Base-by-base conservation (phyloP, 1,140 invertebrate species). In the Zophobas morio region DNA sequence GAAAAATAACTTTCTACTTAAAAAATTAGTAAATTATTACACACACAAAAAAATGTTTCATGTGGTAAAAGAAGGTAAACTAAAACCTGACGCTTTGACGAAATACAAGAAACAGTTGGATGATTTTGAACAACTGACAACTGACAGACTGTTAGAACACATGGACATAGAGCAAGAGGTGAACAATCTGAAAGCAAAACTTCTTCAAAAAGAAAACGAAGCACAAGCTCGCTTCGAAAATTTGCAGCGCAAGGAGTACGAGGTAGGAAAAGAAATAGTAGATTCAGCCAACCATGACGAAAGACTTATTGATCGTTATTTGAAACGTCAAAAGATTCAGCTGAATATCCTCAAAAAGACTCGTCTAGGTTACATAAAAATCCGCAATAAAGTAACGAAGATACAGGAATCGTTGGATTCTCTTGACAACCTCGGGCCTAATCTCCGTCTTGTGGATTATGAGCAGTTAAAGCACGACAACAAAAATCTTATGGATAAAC, bases 401-500 rank as follows among this genome's bases (percentile, higher is more conserved):
- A 78, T 75, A 36, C 75, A 77, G 47, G 72, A 40, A 2, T 56
- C 66, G 0, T 66, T 82, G 6, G 39, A 76, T 5, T 76, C 73
- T 1, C 35, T 82, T 71, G 81, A 82, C 46, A 76, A 72, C 32
- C 79, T 82, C 39, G 81, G 80, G 0, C 75, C 77, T 20, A 73
- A 78, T 63, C 74, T 78, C 33, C 79, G 74, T 36, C 72, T 82
- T 1, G 81, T 85, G 37, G 80, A 86, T 70, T 76, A 76, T 37
- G 82, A 84, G 82, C 79, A 56, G 54, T 77, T 70, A 83, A 84
- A 71, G 79, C 51, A 54, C 74, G 83, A 73, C 70, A 86, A 82
- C 80, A 83, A 80, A 75, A 85, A 6, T 80, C 82, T 72, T 77
- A 84, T 0, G 82, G 83, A 75, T 79, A 86, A 79, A 80, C 83